These are phyloP conservation scores for Furcifer pardalis DNA, from an alignment of 2,797 vertebrate species.

Conservation along the genomic window DNA sequence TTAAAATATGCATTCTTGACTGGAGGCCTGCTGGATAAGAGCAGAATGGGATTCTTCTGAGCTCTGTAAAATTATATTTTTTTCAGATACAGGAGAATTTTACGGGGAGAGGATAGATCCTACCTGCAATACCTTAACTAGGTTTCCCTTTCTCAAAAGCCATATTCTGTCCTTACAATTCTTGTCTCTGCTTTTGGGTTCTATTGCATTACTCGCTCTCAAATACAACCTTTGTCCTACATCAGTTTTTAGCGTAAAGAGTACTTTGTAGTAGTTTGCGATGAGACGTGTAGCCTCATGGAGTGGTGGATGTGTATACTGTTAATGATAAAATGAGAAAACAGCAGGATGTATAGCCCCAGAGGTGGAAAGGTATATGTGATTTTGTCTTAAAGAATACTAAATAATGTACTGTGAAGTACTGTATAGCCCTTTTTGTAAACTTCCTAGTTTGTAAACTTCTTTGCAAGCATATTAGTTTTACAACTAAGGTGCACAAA, in stretches of 20 bases:
- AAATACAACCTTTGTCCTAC: not conserved
- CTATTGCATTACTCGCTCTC: not conserved
- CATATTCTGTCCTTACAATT: not conserved
- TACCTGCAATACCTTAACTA: not conserved
- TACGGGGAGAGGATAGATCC: not conserved
- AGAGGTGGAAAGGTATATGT: not conserved
- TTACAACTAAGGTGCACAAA: not conserved
- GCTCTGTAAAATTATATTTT: too few relatives aligned
- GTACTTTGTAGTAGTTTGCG: not conserved
- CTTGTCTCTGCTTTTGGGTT: not conserved
- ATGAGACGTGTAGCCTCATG: not conserved
- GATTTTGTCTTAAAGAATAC: conserved; percentile 11
- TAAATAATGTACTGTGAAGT: not conserved
- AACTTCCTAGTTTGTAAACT: not conserved
- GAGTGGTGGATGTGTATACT: not conserved
- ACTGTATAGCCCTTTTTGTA: not conserved
- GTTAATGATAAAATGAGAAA: not conserved
- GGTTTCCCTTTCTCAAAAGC: too few relatives aligned
- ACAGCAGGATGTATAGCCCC: not conserved
- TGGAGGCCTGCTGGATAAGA: not conserved
- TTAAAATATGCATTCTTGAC: not conserved
- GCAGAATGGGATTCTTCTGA: not conserved
- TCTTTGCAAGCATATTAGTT: not conserved
- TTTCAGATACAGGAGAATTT: not conserved
- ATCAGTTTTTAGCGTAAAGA: not conserved